Evolutionary conservation across 1,140 invertebrate species (phyloP), one percentile per base, ranked within the genome.

Genomic region (Andricus grossulariae): DNA sequence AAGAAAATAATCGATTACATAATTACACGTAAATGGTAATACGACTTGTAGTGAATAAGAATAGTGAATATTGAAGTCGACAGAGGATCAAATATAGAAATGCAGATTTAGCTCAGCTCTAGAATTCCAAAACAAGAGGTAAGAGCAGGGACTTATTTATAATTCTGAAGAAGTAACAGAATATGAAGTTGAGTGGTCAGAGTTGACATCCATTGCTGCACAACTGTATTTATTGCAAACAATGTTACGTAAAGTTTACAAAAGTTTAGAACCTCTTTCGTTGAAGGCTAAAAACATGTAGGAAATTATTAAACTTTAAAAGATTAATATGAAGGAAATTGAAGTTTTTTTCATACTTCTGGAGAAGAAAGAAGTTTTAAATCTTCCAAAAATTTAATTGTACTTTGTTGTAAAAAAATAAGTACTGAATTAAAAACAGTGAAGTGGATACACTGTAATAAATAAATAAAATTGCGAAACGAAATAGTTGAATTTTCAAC

Each of bases 41-140:
- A 16, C 8, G 13, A 49, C 7, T 45, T 45, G 39, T 45, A 45
- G 39, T 13, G n/a, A 16, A 39, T 19, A 45, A 32, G 73, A 50
- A 32, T 32, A 32, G 25, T 18, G n/a, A 16, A 39, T 19, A 45
- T 39, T 45, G 25, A 54, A 45, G 73, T 55, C 54, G 55, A 19
- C 73, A 54, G 57, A 74, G 51, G 73, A 75, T 80, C 80, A 83
- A 80, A 83, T 83, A 80, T 83, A 83, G 79, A 70, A 52, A 77
- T 81, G 78, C 82, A 78, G 75, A 88, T 88, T 88, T 88, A 87
- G 87, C 83, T 72, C 84, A 80, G 80, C 71, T 79, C 76, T 83
- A 88, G 85, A 88, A 89, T 89, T 86, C 86, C 84, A 89, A 88
- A 90, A 87, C 76, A 57, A 88, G 79, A 83, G 83, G 81, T 84